phyloP scores from a whole-genome alignment of 2,113 vertebrate species.

The Thunnus thynnus region DNA sequence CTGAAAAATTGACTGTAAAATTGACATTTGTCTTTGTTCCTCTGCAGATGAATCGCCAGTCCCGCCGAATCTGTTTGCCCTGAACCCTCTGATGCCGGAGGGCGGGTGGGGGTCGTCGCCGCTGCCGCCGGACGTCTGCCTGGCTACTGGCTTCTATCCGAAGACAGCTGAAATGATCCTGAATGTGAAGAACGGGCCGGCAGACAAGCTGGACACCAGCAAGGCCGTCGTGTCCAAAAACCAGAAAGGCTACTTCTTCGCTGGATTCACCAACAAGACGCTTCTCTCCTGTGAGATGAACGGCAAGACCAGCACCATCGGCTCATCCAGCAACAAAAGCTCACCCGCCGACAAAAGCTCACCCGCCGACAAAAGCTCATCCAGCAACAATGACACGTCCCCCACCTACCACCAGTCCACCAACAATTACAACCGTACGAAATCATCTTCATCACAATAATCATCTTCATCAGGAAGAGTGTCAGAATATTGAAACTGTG shows the following conservation, averaged over 20 bases:
- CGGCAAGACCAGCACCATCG: fast-evolving
- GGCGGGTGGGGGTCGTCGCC: fast-evolving
- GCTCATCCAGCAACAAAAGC: too few relatives aligned
- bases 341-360: too few relatives aligned
- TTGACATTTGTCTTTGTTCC: not conserved
- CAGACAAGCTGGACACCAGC: not conserved
- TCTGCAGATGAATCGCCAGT: fast-evolving
- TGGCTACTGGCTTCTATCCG: constrained; percentile 62
- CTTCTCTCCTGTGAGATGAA: constrained; percentile 42
- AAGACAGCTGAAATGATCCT: not conserved
- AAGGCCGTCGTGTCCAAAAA: fast-evolving
- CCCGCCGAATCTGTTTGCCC: constrained; percentile 4
- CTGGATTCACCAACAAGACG: not conserved
- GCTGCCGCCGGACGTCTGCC: constrained; percentile 45
- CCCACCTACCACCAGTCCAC: fast-evolving
- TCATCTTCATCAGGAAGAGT: too few relatives aligned
- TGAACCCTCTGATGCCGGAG: not conserved
- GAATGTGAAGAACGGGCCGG: not conserved
- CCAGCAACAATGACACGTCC: too few relatives aligned
- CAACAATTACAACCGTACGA: not conserved
- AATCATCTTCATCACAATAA: too few relatives aligned
- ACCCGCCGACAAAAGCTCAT: not conserved
- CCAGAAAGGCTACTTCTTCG: not conserved
- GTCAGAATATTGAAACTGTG: too few relatives aligned
- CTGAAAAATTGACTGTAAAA: too few relatives aligned